phyloP scores from a whole-genome alignment of 2,888 invertebrate genomes.

The Spatulosminthurus flaviceps region DNA sequence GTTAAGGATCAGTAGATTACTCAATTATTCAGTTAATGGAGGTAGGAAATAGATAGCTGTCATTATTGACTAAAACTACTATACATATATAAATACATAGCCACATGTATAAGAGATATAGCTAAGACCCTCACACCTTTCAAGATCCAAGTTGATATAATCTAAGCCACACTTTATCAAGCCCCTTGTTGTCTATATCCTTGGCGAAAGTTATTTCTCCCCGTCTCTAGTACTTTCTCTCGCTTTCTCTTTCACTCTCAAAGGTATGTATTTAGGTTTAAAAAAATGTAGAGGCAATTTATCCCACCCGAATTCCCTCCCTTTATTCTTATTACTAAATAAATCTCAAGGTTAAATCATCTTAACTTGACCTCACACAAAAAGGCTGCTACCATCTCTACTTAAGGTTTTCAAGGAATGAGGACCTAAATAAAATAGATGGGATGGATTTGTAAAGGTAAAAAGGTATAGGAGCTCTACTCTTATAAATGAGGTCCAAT shows the following conservation, averaged over 20 bases:
- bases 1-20: too few species aligned
- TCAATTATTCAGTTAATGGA: slow-evolving; percentile 3
- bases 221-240: too few species aligned
- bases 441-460: neutral
- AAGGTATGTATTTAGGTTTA: too few species aligned
- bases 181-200: neutral
- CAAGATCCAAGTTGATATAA: neutral
- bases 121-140: neutral
- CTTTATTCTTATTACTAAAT: neutral
- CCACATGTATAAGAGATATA: neutral
- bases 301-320: neutral
- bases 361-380: too few species aligned
- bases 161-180: slow-evolving; percentile 12
- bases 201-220: neutral
- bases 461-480: too few species aligned
- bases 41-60: slow-evolving; percentile 3
- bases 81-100: too few species aligned
- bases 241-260: too few species aligned
- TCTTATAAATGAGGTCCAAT: slow-evolving; percentile 30
- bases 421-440: too few species aligned
- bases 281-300: neutral
- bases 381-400: too few species aligned
- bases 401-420: too few species aligned
- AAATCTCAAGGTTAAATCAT: slow-evolving; percentile 13
- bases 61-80: too few species aligned